Evolutionary conservation across 1,140 invertebrate genomes (phyloP), one percentile per base, ranked within the genome.

Genomic region (Trichoplusia ni): DNA sequence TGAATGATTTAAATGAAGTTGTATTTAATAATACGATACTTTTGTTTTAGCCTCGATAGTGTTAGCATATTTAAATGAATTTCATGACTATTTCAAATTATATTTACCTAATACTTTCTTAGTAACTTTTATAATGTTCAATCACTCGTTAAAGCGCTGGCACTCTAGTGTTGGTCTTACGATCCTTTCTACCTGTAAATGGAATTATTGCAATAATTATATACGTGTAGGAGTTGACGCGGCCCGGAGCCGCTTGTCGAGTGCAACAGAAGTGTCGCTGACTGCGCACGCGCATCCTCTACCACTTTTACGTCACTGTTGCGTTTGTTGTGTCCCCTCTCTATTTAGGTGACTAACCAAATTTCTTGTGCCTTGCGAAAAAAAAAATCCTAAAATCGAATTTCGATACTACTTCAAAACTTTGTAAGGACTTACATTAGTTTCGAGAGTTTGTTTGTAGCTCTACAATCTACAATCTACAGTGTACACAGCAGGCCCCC

Each of bases 41-140:
- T 90, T 90, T 86, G 81, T 90, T 90, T 88, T 86, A 90, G 80
- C 86, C 83, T 83, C 84, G 77, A 86, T 87, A 86, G 82, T 90
- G 77, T 89, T 90, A 90, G 83, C 71, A 70, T 87, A 84, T 90
- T 86, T 86, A 84, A 86, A 90, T 87, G 74, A 86, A 89, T 88
- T 89, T 88, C 85, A 86, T 80, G 75, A 87, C 78, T 89, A 89
- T 88, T 84, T 89, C 86, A 89, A 90, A 90, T 90, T 90, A 90
- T 90, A 90, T 90, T 90, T 88, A 90, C 84, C 84, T 87, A 84
- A 86, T 81, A 84, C 82, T 84, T 90, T 90, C 82, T 89, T 89
- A 89, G 82, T 90, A 79, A 84, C 83, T 84, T 87, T 89, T 87
- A 84, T 90, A 89, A 79, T 80, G 79, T 88, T 86, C 79, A 73